phyloP scores from a whole-genome alignment of 1,140 invertebrate species.

The Platyscapa corneri region DNA sequence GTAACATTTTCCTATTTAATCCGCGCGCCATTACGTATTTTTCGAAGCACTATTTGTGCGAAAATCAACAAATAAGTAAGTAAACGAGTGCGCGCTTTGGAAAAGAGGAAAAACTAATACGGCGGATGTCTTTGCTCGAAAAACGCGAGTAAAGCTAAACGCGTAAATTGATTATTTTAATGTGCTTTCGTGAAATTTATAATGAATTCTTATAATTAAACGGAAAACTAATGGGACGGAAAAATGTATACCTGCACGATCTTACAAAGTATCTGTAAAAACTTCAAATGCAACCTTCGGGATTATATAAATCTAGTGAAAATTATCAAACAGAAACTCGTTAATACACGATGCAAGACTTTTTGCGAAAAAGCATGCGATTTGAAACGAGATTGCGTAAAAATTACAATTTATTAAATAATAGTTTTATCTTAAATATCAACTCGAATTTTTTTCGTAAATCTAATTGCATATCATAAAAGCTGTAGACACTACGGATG shows the following conservation, averaged over 20 bases:
- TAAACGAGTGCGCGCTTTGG: too few species aligned
- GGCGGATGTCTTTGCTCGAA: too few species aligned
- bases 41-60: too few species aligned
- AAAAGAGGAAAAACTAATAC: too few species aligned
- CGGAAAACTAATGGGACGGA: too few species aligned
- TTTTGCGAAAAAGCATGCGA: not conserved
- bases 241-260: not conserved
- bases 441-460: not conserved
- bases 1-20: not conserved
- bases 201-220: too few species aligned
- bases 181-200: too few species aligned
- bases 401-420: conserved; percentile 1
- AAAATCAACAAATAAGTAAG: too few species aligned
- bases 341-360: conserved; percentile 3
- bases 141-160: too few species aligned
- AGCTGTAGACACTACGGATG: not conserved
- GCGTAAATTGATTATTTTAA: too few species aligned
- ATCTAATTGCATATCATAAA: not conserved
- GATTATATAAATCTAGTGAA: conserved; percentile 5
- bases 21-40: too few species aligned
- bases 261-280: not conserved
- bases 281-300: not conserved
- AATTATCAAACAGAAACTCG: conserved; percentile 19
- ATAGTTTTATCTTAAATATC: not conserved
- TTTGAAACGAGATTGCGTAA: not conserved